These are phyloP conservation scores for Atrichornis clamosus DNA, from an alignment of 2,113 vertebrate genomes.

Conservation along the genomic window DNA sequence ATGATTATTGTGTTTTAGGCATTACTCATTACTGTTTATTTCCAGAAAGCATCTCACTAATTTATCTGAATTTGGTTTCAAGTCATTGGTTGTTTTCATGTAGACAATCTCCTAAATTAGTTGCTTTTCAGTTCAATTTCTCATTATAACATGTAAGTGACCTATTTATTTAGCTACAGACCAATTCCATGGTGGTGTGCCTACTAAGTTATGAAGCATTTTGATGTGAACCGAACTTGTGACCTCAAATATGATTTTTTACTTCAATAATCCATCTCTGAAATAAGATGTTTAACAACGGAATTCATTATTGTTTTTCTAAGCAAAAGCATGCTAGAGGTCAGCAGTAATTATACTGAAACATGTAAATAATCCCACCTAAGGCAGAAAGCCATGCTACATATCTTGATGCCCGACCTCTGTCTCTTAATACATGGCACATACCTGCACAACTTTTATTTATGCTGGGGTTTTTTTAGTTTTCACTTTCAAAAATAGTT, in stretches of 20 bases:
- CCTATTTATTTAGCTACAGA: slow-evolving; percentile 3
- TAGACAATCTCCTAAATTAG: slow-evolving; percentile 25
- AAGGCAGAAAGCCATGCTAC: not conserved
- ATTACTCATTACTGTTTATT: slow-evolving; percentile 59
- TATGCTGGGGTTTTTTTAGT: not conserved
- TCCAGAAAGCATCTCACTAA: slow-evolving; percentile 45
- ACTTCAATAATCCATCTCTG: not conserved
- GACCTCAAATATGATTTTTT: not conserved
- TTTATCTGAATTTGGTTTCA: slow-evolving; percentile 66
- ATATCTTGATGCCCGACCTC: not conserved
- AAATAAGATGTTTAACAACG: not conserved
- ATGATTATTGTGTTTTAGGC: not conserved
- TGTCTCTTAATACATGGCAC: not conserved
- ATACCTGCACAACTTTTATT: not conserved
- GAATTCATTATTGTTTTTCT: not conserved
- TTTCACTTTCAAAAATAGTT: not conserved
- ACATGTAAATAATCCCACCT: not conserved
- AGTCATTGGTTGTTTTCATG: not conserved
- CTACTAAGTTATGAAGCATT: slow-evolving; percentile 10
- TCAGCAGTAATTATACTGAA: not conserved
- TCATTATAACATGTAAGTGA: slow-evolving; percentile 7
- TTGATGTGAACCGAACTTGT: not conserved
- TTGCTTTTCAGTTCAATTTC: slow-evolving; percentile 19
- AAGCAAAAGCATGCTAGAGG: not conserved
- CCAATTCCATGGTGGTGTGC: not conserved